These are phyloP conservation scores for Rallus crepitans DNA, from an alignment of 2,797 vertebrate genomes.

Conservation along the genomic window DNA sequence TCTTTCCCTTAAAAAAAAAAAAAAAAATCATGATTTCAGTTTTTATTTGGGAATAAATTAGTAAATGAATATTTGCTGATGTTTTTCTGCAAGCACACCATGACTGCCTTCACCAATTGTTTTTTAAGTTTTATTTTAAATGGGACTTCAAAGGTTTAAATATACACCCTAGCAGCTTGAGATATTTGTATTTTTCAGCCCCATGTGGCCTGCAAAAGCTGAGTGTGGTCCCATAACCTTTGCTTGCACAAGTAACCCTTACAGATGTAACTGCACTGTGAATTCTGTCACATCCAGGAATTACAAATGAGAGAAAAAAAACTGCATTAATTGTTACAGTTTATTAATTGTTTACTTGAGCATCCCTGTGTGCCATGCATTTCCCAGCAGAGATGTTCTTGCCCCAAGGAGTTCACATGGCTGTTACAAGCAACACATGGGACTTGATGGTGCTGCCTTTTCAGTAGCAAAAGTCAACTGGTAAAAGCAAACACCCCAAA, in stretches of 20 bases:
- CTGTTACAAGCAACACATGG: neutral
- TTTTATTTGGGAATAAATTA: constrained; percentile 25
- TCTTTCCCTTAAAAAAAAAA: neutral
- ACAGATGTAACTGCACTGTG: neutral
- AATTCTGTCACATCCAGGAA: neutral
- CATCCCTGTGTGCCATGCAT: fast-evolving
- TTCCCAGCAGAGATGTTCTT: neutral
- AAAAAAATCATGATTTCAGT: neutral
- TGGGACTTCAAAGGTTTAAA: neutral
- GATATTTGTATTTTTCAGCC: neutral
- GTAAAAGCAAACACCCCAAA: neutral
- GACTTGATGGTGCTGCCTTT: neutral
- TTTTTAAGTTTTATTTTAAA: neutral
- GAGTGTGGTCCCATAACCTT: neutral
- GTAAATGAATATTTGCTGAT: neutral
- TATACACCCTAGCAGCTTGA: neutral
- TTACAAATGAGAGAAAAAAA: neutral
- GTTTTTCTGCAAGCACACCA: neutral
- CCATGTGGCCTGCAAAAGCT: neutral
- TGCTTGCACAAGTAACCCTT: neutral
- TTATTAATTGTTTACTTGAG: neutral
- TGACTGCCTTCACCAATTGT: neutral
- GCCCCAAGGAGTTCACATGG: neutral
- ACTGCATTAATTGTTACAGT: neutral
- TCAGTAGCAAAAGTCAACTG: neutral